Evolutionary conservation across 2,888 invertebrate species (phyloP).

Genomic region (Teleogryllus oceanicus): DNA sequence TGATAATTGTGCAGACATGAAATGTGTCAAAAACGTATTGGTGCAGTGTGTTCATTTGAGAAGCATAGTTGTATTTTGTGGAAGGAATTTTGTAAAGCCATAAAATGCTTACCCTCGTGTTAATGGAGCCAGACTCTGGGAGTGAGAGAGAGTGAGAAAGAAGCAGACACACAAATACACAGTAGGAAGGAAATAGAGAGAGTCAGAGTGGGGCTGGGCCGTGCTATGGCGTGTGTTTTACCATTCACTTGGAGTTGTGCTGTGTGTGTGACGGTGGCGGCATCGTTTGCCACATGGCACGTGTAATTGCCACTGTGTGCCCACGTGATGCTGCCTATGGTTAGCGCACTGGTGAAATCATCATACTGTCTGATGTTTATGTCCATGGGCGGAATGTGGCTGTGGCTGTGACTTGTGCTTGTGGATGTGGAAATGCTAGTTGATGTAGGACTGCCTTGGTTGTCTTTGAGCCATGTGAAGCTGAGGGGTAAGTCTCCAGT

Average conservation of each 20-base stretch:
- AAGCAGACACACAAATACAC: constrained; percentile 22
- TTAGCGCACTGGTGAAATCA: constrained; percentile 58
- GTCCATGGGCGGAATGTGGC: constrained; percentile 42
- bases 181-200: constrained; percentile 23
- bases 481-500: constrained; percentile 62
- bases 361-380: constrained; percentile 58
- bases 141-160: constrained; percentile 25
- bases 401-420: constrained; percentile 33
- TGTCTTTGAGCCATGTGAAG: constrained; percentile 62
- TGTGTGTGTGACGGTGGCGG: constrained; percentile 57
- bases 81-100: constrained; percentile 18
- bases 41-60: neutral
- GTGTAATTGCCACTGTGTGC: constrained; percentile 59
- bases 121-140: neutral
- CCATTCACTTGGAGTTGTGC: constrained; percentile 59
- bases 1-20: neutral
- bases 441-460: constrained; percentile 37
- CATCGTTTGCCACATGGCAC: constrained; percentile 58
- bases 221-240: constrained; percentile 39
- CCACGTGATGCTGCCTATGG: constrained; percentile 57
- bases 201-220: constrained; percentile 22
- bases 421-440: constrained; percentile 30
- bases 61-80: neutral
- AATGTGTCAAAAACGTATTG: neutral
- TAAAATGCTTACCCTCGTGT: constrained; percentile 18